Evolutionary conservation across 2,113 vertebrate genomes (phyloP), one percentile per base, ranked within the genome.

Genomic region (Dinomys branickii): DNA sequence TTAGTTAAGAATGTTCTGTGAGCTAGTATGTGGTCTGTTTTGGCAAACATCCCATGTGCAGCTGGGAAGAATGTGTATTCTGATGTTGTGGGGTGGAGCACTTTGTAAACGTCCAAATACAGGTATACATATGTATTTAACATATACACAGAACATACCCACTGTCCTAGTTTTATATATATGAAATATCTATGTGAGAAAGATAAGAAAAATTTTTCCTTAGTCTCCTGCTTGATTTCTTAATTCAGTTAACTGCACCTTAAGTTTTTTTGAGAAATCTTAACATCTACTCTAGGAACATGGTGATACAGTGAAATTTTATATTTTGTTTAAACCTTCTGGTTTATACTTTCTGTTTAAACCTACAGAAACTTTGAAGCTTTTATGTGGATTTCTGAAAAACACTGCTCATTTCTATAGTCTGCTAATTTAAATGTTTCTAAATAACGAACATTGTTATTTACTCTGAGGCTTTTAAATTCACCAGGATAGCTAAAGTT

Each of bases 191-290:
- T 19, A n/a, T n/a, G 35, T 69, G 47, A 85, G 28, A 85, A n/a
- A 44, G 41, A n/a, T n/a, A n/a, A n/a, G 88, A 85, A 41, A 38
- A 41, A 26, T 78, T 69, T 91, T 47, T 50, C 13, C 14, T 50
- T 63, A 67, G 30, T 67, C 26, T 77, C n/a, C 73, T 94, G 44
- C 47, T 50, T 94, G 56, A 94, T 84, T 84, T 90, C n/a, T 89
- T 88, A 71, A 38, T 80, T 16, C 0, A 89, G 28, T 89, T 94
- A 61, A 38, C 28, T 67, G 38, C 84, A 69, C 16, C 65, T 28
- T 13, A 90, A 67, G 44, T 50, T 56, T 56, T 90, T 63, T 65
- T 89, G n/a, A 93, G 65, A 92, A 59, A 84, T n/a, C 8, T 50
- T 7, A 77, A 65, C 56, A 71, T 71, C 35, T 80, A 9, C 47